Percentiles rank a stretch among this genome's conserved stretches.
Conservation (phyloP, 2,888 invertebrate species). For the Caenorhabditis plicata region DNA sequence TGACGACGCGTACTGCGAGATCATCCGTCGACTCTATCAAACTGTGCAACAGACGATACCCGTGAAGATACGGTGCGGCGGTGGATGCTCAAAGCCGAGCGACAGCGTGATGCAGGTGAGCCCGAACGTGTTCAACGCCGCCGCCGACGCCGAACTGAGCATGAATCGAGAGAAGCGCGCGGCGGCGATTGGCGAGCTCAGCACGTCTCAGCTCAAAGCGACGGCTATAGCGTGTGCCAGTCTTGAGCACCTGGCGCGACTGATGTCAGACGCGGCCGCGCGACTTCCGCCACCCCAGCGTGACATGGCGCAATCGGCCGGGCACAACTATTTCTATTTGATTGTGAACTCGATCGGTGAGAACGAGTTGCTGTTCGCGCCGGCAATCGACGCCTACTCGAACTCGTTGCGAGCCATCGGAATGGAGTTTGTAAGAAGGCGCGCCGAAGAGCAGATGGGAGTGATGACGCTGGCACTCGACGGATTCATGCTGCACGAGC, state of each 20-base stretch:
- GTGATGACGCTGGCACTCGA: conserved; percentile 58
- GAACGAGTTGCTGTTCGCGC: conserved; percentile 36
- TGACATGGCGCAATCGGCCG: conserved; percentile 26
- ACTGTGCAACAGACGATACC: conserved; percentile 31
- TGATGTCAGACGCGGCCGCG: conserved; percentile 6
- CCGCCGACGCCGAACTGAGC: conserved; percentile 53
- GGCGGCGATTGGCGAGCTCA: conserved; percentile 30
- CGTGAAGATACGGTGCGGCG: conserved; percentile 36
- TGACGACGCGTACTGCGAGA: conserved; percentile 33
- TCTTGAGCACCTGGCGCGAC: conserved; percentile 41
- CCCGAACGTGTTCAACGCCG: conserved; percentile 41
- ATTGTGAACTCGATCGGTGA: conserved; percentile 31
- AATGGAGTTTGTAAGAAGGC: conserved; percentile 47
- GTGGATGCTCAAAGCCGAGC: conserved; percentile 20
- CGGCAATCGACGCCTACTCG: conserved; percentile 27
- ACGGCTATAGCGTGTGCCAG: conserved; percentile 44
- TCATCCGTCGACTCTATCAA: conserved; percentile 32
- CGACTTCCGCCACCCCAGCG: conserved; percentile 8
- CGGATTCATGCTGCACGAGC: conserved; percentile 55
- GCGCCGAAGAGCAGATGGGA: conserved; percentile 53
- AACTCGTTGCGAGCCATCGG: conserved; percentile 35
- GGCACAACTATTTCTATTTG: conserved; percentile 39
- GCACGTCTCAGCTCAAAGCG: conserved; percentile 25
- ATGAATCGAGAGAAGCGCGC: conserved; percentile 52
- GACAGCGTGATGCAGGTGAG: conserved; percentile 28